Percentiles rank a stretch among this genome's conserved stretches.
phyloP scores from a whole-genome alignment of 2,888 invertebrate genomes.

The Meandrusa payeni region DNA sequence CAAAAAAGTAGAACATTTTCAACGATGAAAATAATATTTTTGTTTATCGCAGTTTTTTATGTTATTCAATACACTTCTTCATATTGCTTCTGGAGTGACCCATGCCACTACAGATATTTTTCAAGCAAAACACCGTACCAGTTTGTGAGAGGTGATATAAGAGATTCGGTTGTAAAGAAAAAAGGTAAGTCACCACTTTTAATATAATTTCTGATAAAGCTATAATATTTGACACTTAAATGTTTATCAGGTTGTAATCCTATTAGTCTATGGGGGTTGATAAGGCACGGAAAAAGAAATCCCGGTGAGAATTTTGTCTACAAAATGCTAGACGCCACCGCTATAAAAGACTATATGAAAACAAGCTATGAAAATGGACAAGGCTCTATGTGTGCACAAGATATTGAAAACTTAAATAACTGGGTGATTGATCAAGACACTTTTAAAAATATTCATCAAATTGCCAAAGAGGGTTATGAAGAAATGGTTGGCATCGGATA shows the following conservation, averaged over 20 bases:
- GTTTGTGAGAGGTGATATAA: slow-evolving; percentile 56
- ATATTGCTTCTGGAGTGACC: slow-evolving; percentile 63
- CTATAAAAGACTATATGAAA: slow-evolving; percentile 46
- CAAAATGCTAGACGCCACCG: slow-evolving; percentile 50
- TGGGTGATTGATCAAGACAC: slow-evolving; percentile 46
- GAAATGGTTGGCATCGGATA: slow-evolving; percentile 83
- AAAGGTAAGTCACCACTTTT: slow-evolving; percentile 55
- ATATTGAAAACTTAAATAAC: slow-evolving; percentile 55
- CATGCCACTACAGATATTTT: slow-evolving; percentile 61
- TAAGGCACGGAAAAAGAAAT: slow-evolving; percentile 56
- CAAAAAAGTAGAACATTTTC: too few species aligned
- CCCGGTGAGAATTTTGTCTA: slow-evolving; percentile 35
- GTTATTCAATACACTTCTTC: too few species aligned
- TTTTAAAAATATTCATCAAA: slow-evolving; percentile 47
- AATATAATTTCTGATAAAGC: too few species aligned
- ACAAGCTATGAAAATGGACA: slow-evolving; percentile 52
- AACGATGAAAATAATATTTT: too few species aligned
- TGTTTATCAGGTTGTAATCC: too few species aligned
- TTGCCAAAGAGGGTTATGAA: slow-evolving; percentile 71
- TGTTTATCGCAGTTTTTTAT: too few species aligned
- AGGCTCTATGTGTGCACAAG: slow-evolving; percentile 65
- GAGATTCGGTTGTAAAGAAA: slow-evolving; percentile 55
- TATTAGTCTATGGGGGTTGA: slow-evolving; percentile 63
- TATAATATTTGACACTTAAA: too few species aligned
- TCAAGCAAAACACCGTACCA: slow-evolving; percentile 58